Conservation (phyloP, 2,113 vertebrate genomes). For the Cariama cristata region DNA sequence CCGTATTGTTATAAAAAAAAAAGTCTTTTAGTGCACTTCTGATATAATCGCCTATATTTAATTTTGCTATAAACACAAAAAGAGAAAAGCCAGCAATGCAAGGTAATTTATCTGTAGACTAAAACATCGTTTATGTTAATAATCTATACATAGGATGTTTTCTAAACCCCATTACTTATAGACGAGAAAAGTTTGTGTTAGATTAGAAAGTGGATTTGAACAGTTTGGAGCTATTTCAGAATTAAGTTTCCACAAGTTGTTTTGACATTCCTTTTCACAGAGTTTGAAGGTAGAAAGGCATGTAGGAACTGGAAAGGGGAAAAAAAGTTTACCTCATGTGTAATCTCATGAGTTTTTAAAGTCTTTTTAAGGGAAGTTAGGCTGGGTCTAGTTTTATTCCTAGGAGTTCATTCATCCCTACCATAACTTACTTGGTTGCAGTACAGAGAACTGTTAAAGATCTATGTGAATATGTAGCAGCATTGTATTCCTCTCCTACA, state of each 20-base stretch:
- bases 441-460: not conserved
- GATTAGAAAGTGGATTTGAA: not conserved
- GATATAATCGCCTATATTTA: not conserved
- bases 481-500: not conserved
- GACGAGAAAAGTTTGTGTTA: not conserved
- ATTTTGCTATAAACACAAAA: not conserved
- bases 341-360: not conserved
- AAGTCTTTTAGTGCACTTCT: not conserved
- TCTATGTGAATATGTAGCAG: not conserved
- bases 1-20: not conserved
- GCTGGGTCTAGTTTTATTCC: not conserved
- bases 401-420: not conserved
- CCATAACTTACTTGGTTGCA: not conserved
- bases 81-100: not conserved
- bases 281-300: not conserved
- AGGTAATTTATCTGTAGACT: not conserved
- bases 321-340: accelerated
- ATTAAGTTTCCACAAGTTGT: not conserved
- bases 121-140: not conserved
- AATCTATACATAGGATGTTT: not conserved
- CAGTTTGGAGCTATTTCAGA: not conserved
- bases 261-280: not conserved
- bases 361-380: not conserved
- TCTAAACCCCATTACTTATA: not conserved
- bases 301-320: not conserved